These are phyloP conservation scores for Deilephila porcellus DNA, from an alignment of 2,888 invertebrate genomes.

Conservation along the genomic window DNA sequence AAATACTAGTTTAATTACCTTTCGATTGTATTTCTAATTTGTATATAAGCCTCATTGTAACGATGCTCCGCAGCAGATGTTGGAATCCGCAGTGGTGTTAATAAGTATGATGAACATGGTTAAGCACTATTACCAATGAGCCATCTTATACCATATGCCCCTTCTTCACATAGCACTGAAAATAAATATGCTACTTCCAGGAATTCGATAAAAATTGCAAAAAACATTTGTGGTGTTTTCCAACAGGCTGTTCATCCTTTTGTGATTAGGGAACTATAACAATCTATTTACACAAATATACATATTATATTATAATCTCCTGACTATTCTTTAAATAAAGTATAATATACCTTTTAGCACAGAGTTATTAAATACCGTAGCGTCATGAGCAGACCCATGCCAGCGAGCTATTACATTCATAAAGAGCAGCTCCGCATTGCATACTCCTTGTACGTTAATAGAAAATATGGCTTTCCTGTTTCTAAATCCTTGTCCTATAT, in stretches of 20 bases:
- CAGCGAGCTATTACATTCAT: slow-evolving; percentile 27
- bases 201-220: too few species aligned
- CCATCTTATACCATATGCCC: slow-evolving; percentile 35
- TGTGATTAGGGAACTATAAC: not conserved
- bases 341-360: slow-evolving; percentile 17
- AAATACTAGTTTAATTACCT: slow-evolving; percentile 31
- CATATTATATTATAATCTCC: not conserved
- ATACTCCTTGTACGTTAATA: not conserved
- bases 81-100: slow-evolving; percentile 37
- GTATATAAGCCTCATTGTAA: slow-evolving; percentile 38
- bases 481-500: slow-evolving; percentile 7
- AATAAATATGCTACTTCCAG: not conserved
- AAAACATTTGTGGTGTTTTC: too few species aligned
- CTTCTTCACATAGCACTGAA: slow-evolving; percentile 38
- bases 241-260: not conserved
- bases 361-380: slow-evolving; percentile 26
- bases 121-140: slow-evolving; percentile 39
- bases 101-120: slow-evolving; percentile 34
- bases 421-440: slow-evolving; percentile 19
- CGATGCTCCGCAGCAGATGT: slow-evolving; percentile 14
- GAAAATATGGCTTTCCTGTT: slow-evolving; percentile 18
- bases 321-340: not conserved
- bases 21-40: slow-evolving; percentile 39
- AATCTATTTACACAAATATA: slow-evolving; percentile 4
- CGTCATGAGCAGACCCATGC: slow-evolving; percentile 24